phyloP scores from a whole-genome alignment of 2,888 invertebrate species.

The Thysanoteuthis rhombus region DNA sequence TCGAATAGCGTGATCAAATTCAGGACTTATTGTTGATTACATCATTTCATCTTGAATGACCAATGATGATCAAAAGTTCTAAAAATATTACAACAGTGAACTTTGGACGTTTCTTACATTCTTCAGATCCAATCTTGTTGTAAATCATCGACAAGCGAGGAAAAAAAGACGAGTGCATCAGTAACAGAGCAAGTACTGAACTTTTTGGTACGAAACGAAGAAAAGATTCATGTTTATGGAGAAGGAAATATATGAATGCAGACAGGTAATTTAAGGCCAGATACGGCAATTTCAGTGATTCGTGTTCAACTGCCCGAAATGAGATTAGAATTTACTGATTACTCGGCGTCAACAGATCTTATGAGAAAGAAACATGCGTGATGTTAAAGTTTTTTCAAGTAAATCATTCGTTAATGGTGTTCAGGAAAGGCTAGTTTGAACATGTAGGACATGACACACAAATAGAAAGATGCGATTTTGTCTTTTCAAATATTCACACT shows the following conservation, averaged over 20 bases:
- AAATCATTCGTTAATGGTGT: background rate
- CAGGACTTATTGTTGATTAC: too few relatives aligned
- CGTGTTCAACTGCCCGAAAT: background rate
- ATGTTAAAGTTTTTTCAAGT: background rate
- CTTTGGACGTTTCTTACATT: too few relatives aligned
- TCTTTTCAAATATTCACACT: too few relatives aligned
- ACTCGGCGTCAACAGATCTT: background rate
- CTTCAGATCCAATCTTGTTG: too few relatives aligned
- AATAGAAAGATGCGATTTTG: too few relatives aligned
- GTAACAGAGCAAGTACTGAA: too few relatives aligned
- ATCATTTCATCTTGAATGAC: too few relatives aligned
- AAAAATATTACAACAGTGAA: too few relatives aligned
- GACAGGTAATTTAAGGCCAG: background rate
- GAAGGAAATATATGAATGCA: background rate
- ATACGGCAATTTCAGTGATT: background rate
- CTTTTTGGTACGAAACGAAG: too few relatives aligned
- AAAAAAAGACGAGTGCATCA: too few relatives aligned
- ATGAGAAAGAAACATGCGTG: background rate
- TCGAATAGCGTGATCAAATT: too few relatives aligned
- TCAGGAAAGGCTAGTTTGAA: background rate
- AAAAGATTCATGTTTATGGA: background rate
- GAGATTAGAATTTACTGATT: background rate
- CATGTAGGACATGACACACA: background rate
- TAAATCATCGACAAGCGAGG: background rate
- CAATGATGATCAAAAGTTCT: too few relatives aligned